Evolutionary conservation across 2,113 vertebrate species (phyloP).

Genomic region (Macrotis lagotis): DNA sequence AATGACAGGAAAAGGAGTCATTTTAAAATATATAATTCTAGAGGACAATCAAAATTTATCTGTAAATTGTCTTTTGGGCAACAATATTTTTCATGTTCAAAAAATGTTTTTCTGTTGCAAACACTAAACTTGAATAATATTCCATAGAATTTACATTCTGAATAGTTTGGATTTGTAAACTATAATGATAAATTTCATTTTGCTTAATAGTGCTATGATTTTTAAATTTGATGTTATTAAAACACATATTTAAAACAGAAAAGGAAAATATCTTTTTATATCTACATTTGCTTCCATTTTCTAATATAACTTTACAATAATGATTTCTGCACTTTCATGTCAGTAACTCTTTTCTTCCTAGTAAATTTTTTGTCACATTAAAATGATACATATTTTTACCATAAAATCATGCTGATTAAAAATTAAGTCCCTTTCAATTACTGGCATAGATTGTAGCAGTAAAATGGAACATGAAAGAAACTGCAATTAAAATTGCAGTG

Average conservation of each 20-base stretch:
- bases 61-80: background rate
- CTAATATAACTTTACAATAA: background rate
- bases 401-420: constrained; percentile 77
- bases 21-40: constrained; percentile 13
- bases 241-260: background rate
- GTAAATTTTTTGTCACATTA: constrained; percentile 68
- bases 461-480: constrained; percentile 76
- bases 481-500: constrained; percentile 72
- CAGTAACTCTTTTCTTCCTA: constrained; percentile 43
- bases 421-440: constrained; percentile 80
- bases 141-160: background rate
- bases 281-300: background rate
- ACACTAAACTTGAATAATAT: background rate
- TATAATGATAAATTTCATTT: background rate
- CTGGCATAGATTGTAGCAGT: constrained; percentile 70
- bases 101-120: constrained; percentile 1
- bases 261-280: background rate
- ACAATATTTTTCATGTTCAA: background rate
- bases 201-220: background rate
- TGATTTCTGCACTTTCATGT: constrained; percentile 55
- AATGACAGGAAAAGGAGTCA: constrained; percentile 4
- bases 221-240: background rate
- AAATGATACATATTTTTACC: constrained; percentile 70
- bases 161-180: background rate
- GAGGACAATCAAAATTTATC: background rate